These are phyloP conservation scores for Chymomyza costata DNA, from an alignment of 1,140 invertebrate genomes.

Conservation along the genomic window DNA sequence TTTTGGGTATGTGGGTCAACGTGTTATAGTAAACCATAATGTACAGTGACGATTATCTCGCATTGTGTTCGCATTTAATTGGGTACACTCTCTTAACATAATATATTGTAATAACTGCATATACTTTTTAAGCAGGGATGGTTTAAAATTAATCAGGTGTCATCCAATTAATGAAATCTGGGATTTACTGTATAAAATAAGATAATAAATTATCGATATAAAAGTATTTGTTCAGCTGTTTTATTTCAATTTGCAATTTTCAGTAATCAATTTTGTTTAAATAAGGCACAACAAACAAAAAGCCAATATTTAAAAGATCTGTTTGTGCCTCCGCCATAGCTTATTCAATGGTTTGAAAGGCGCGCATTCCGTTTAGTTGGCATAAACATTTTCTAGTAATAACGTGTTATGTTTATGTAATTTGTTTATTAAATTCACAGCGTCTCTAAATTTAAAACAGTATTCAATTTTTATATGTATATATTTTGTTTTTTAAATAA, in stretches of 20 bases:
- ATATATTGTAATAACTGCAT: constrained; percentile 67
- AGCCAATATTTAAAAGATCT: too few relatives aligned
- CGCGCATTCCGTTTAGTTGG: constrained; percentile 46
- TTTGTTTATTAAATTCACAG: constrained; percentile 66
- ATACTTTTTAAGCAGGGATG: constrained; percentile 70
- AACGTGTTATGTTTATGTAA: constrained; percentile 55
- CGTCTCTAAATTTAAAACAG: constrained; percentile 63
- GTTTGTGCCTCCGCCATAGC: constrained; percentile 21
- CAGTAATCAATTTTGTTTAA: constrained; percentile 21
- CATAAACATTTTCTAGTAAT: constrained; percentile 47
- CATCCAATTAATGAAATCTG: constrained; percentile 72
- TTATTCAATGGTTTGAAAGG: constrained; percentile 38
- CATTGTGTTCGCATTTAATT: constrained; percentile 49
- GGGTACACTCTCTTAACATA: constrained; percentile 55
- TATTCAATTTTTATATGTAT: constrained; percentile 38
- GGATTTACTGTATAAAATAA: constrained; percentile 67
- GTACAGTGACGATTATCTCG: constrained; percentile 55
- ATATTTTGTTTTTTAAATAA: too few relatives aligned
- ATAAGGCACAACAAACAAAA: constrained; percentile 26
- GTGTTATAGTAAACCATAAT: constrained; percentile 63
- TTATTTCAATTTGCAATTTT: constrained; percentile 30
- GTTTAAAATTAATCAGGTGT: constrained; percentile 63
- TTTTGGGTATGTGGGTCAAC: constrained; percentile 39
- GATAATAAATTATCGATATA: constrained; percentile 45
- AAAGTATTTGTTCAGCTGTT: constrained; percentile 20